Percentiles rank a stretch among this genome's conserved stretches.
Evolutionary conservation across 2,888 invertebrate species (phyloP).

Genomic region (Pristionchus maxplancki): DNA sequence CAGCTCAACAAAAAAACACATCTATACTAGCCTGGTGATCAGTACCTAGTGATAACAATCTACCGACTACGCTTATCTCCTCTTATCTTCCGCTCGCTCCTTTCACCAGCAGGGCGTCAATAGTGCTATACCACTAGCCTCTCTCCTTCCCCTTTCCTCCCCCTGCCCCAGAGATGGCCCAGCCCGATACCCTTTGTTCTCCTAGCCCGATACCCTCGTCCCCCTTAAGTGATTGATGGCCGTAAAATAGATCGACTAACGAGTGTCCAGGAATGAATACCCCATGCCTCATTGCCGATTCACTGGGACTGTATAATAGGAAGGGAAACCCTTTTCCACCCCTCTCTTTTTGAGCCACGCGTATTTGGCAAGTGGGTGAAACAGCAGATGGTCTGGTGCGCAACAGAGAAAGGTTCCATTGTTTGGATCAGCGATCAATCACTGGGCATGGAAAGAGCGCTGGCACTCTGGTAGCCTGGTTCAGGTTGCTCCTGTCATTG

Average conservation of each 20-base stretch:
- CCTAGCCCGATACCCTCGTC: neutral
- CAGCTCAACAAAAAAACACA: no score
- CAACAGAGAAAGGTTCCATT: no score
- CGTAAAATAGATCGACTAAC: neutral
- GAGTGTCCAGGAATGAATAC: neutral
- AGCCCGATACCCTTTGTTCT: neutral
- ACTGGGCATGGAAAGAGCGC: neutral
- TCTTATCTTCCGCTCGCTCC: neutral
- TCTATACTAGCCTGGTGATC: neutral
- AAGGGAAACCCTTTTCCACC: neutral
- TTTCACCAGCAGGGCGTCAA: neutral
- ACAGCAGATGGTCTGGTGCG: neutral
- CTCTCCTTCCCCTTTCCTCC: neutral
- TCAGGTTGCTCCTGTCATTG: neutral
- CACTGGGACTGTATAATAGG: neutral
- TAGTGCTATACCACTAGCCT: neutral
- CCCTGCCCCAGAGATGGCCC: neutral
- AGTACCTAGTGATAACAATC: neutral
- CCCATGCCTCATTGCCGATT: neutral
- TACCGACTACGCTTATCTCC: neutral
- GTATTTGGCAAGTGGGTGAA: neutral
- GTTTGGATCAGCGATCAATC: neutral
- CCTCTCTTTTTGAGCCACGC: neutral
- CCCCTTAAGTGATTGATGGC: neutral
- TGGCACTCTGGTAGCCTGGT: neutral